Base-by-base conservation (phyloP, 2,797 vertebrate genomes). In the Pantherophis vulpinus region DNA sequence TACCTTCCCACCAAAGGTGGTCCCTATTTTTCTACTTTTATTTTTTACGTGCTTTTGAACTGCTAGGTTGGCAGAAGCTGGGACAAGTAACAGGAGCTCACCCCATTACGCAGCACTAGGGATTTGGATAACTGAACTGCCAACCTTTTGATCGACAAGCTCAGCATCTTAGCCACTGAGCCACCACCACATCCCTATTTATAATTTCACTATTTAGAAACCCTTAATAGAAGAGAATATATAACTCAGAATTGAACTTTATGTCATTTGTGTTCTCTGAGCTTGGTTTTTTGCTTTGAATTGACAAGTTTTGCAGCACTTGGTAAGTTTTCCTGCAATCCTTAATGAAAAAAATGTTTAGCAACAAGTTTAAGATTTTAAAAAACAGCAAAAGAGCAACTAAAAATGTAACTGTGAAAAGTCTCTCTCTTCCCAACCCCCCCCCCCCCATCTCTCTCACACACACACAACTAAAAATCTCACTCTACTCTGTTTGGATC, bases 401-500 rank as follows among this genome's bases (percentile, higher is more conserved):
- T 25, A 47, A 83, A 70, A 74, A 74, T 74, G 7, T 74, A 32
- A 74, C 32, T 20, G 14, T 74, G 32, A 74, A 74, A 70, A 32
- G n/a, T 70, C n/a, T 70, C 13, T 32, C 29, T 14, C 10, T 42
- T 42, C 3, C 42, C 42, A 42, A 42, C 14, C n/a, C 32, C 8
- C n/a, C n/a, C 7, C 6, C 11, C 11, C 27, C 3, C 5, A 1
- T 1, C 4, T 32, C n/a, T n/a, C 63, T 25, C 9, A 1, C 63
- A 79, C 18, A 79, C 18, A 42, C 3, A 42, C 74, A 79, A 18
- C 37, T 10, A 74, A 9, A 79, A 10, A 94, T 63, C 14, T 89
- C 74, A 59, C 37, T 91, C 61, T 91, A 92, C 94, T 90, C 89
- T 70, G 86, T 95, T 95, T 56, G 88, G 95, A 95, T 55, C 93